A percentile compares a stretch with the other conserved stretches of the same genome.
Conservation (phyloP, 2,113 vertebrate genomes). For the Emydocephalus ijimae region DNA sequence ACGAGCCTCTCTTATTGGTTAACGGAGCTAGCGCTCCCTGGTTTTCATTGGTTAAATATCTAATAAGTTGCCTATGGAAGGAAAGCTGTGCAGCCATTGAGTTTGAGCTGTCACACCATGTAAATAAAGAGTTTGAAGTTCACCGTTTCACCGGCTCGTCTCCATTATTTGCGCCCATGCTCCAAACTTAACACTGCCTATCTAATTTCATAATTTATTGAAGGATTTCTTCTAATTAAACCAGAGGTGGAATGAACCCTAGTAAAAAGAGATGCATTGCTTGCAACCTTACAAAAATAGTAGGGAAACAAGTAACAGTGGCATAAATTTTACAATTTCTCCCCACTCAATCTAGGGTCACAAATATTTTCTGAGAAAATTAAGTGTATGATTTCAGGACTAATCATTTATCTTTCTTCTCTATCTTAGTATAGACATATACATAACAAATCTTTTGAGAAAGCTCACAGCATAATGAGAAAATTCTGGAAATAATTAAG, state of each 20-base stretch:
- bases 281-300: not conserved
- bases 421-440: conserved; percentile 30
- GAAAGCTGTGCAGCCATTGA: too few relatives aligned
- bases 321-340: not conserved
- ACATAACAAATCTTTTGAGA: conserved; percentile 57
- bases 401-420: conserved; percentile 13
- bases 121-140: too few relatives aligned
- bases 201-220: not conserved
- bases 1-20: too few relatives aligned
- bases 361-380: not conserved
- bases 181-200: too few relatives aligned
- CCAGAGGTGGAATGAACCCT: not conserved
- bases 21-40: too few relatives aligned
- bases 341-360: not conserved
- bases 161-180: too few relatives aligned
- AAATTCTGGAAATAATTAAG: conserved; percentile 68
- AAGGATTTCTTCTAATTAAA: not conserved
- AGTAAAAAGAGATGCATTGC: not conserved
- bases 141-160: too few relatives aligned
- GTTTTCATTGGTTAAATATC: too few relatives aligned
- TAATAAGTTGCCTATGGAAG: too few relatives aligned
- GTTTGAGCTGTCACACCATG: too few relatives aligned
- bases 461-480: conserved; percentile 46
- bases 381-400: not conserved
- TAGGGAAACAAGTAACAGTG: not conserved